Base-by-base conservation (phyloP, 2,113 vertebrate genomes). In the Callopanchax toddi region DNA sequence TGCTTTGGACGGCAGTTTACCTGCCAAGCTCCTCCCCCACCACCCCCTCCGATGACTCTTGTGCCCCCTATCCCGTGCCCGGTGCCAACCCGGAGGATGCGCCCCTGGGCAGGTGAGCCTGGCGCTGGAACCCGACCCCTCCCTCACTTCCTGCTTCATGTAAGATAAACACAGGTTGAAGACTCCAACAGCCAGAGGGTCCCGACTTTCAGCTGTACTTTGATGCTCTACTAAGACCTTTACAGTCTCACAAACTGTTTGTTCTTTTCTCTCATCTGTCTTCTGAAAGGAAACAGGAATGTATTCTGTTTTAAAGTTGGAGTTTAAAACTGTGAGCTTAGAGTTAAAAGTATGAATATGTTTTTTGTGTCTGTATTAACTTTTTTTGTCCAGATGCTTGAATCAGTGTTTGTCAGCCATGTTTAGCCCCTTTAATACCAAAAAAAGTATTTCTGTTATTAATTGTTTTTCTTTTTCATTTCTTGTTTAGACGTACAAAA, bases 1-100 rank as follows among this genome's bases (percentile, higher is more conserved):
- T 99, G 97, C 91, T 99, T 34, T 99, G 97, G 97, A 98, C 94
- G 2, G 97, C 96, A 0, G 96, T 98, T 48, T 99, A 98, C 88
- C 93, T 99, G 72, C 97, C 97, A 1, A 96, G 95, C 79, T 96
- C 95, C 0, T 98, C 96, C 3, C 96, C 97, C 7, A 96, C 96
- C 4, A 96, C 96, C 0, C 96, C 97, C 0, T 87, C 93, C 0
- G 96, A 99, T 0, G 96, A 98, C 58, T 95, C 94, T 63, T 98
- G 96, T 37, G 95, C 95, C 12, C 96, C 96, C 0, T 99, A 98
- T 79, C 96, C 95, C 12, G 92, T 89, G 34, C 92, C 95, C 13
- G 93, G 95, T 74, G 91, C 91, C 66, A 95, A 91, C 81, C 88
- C 95, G 0, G 96, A 99, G 67, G 96, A 98, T 42, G 89, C 93